Evolutionary conservation across 2,888 invertebrate genomes (phyloP), one percentile per base, ranked within the genome.

Genomic region (Cheilosia urbana): DNA sequence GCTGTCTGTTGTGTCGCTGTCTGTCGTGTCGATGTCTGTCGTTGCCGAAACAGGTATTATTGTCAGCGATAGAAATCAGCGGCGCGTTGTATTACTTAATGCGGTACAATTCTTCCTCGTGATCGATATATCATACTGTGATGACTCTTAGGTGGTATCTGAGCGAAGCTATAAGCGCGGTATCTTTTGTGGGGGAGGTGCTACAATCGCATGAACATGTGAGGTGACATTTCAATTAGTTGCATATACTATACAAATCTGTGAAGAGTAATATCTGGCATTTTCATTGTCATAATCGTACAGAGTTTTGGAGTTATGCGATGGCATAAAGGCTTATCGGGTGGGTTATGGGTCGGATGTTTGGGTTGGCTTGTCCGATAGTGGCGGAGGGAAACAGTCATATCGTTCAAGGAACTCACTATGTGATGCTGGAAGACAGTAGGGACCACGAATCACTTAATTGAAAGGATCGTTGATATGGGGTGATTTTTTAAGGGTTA

Each of bases 1-100:
- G 51, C 19, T 34, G 47, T 72, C 45, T 79, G 62, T 72, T 27
- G 55, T 78, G 78, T 77, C 68, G 51, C 19, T 34, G 47, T 72
- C 37, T 42, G 73, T 34, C 15, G 47, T 73, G 78, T 77, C 68
- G 51, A n/a, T 34, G 47, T 72, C 45, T 79, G 62, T 72, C 42
- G 55, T 78, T 47, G 62, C 40, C 62, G 42, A 57, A 78, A 83
- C 78, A 79, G 69, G 78, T 62, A 84, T 84, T 84, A 84, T 84
- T 84, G 75, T 47, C 60, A 19, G 40, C 42, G 84, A 84, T 84
- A 84, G 34, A 60, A 71, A 84, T 84, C 84, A 34, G 79, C 79
- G 79, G 79, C 62, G 84, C 68, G 60, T 71, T 84, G 84, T 84
- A 76, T 84, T 79, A 75, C 84, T 84, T 84, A 84, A 76, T 80